These are phyloP conservation scores for Toxotes lorentzi DNA, from an alignment of 2,797 vertebrate species.

Conservation along the genomic window DNA sequence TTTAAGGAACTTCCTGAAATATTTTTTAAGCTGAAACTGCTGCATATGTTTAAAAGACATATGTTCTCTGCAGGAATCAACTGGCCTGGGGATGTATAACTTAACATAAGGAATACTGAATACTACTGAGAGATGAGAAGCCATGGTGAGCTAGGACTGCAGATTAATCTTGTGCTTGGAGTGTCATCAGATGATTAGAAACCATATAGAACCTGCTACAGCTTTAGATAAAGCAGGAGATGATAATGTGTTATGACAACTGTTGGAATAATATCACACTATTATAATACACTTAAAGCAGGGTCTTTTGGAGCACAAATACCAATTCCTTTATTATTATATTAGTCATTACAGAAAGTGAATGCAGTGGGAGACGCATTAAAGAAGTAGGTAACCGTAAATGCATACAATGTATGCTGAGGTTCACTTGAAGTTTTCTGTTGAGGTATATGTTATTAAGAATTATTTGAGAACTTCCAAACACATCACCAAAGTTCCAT, in stretches of 20 bases:
- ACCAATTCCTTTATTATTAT: background rate
- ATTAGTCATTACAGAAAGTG: background rate
- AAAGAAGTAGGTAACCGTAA: background rate
- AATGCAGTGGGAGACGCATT: background rate
- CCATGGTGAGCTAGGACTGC: background rate
- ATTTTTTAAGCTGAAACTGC: no score
- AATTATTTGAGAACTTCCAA: background rate
- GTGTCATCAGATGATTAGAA: slow-evolving; percentile 1
- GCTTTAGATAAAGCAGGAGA: slow-evolving; percentile 10
- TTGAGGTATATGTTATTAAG: background rate
- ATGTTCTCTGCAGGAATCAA: no score
- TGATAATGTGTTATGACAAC: background rate
- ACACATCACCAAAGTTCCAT: background rate
- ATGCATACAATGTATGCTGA: background rate
- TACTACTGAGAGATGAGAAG: slow-evolving; percentile 5
- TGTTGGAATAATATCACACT: slow-evolving; percentile 6
- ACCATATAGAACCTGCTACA: background rate
- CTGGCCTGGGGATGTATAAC: background rate
- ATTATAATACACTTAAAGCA: background rate
- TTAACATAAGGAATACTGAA: background rate
- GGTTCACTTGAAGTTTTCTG: background rate
- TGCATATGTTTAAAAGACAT: no score
- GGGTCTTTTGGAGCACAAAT: background rate
- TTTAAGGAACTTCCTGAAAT: background rate
- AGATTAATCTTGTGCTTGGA: background rate